phyloP scores from a whole-genome alignment of 2,888 invertebrate genomes.

The Meteorus cinctellus region DNA sequence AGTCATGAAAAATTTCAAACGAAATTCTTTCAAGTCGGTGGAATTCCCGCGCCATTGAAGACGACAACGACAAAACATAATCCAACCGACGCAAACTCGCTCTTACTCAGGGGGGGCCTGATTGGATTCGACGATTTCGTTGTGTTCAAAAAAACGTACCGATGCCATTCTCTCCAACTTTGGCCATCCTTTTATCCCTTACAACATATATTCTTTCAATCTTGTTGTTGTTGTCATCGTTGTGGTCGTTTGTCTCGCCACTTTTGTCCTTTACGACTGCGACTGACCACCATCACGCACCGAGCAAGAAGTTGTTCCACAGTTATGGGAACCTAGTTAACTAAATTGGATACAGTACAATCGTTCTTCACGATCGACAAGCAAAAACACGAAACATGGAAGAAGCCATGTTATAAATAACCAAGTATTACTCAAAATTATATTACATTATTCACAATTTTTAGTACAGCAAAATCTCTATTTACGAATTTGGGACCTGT shows the following conservation, averaged over 20 bases:
- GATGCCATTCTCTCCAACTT: constrained; percentile 22
- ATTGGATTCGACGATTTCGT: constrained; percentile 51
- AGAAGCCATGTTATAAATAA: constrained; percentile 4
- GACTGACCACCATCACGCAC: constrained; percentile 29
- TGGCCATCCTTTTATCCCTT: constrained; percentile 5
- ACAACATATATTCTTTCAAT: constrained; percentile 8
- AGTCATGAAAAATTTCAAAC: background rate
- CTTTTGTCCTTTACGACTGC: constrained; percentile 24
- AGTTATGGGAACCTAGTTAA: constrained; percentile 24
- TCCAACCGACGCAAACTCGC: constrained; percentile 1
- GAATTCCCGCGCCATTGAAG: constrained; percentile 4
- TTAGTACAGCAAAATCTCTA: background rate
- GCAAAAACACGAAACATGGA: constrained; percentile 11
- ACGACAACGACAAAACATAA: constrained; percentile 16
- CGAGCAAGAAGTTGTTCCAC: constrained; percentile 30
- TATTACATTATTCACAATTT: background rate
- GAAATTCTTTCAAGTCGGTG: constrained; percentile 11
- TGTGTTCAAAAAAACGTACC: constrained; percentile 32
- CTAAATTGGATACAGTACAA: constrained; percentile 24
- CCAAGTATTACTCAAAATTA: background rate
- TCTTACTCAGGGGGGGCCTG: constrained; percentile 19
- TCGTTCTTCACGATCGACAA: constrained; percentile 1
- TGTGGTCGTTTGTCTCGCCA: constrained; percentile 21
- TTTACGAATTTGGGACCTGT: too few relatives aligned
- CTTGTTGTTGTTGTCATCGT: constrained; percentile 40